Base-by-base conservation (phyloP, 1,140 invertebrate species). In the Pseudomyrmex sp. region DNA sequence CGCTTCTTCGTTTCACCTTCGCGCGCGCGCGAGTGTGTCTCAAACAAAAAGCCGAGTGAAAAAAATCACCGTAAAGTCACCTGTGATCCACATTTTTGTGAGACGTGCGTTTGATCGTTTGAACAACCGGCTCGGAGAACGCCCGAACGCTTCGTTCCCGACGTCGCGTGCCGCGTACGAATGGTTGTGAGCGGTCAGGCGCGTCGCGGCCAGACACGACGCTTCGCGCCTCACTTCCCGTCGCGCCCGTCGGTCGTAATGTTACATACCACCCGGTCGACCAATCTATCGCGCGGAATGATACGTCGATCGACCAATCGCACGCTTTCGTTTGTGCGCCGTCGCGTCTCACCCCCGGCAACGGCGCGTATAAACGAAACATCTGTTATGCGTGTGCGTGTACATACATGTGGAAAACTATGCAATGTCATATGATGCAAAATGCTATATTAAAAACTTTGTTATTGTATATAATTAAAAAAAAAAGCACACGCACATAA, bases 81-180 rank as follows among this genome's bases (percentile, higher is more conserved):
- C 75, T 50, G n/a, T 26, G 2, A 44, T 35, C 35, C 35, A 35
- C 35, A 35, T 35, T 35, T 35, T 35, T 35, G 35, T 35, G 35
- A 35, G 5, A 35, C 5, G 35, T 7, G 35, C 35, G 35, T 35
- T 35, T 3, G 26, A 26, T 2, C 26, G 26, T 26, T 26, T 35
- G 35, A 35, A 35, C 5, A 5, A 35, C 35, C 4, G 35, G 35
- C 35, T 35, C 35, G 35, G 35, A 35, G 4, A 35, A 26, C 23
- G 23, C 23, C 23, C 26, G 26, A 35, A 35, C 35, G 5, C 35
- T 35, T 35, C 72, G 44, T 56, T 50, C 56, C 23, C 52, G 20
- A 46, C 76, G 83, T 76, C 83, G 87, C 85, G 85, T 46, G 26
- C 50, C 20, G 63, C 59, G 82, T 77, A 66, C 61, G 86, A 88